Evolutionary conservation across 2,113 vertebrate species (phyloP).

Genomic region (Ariopsis seemanni): DNA sequence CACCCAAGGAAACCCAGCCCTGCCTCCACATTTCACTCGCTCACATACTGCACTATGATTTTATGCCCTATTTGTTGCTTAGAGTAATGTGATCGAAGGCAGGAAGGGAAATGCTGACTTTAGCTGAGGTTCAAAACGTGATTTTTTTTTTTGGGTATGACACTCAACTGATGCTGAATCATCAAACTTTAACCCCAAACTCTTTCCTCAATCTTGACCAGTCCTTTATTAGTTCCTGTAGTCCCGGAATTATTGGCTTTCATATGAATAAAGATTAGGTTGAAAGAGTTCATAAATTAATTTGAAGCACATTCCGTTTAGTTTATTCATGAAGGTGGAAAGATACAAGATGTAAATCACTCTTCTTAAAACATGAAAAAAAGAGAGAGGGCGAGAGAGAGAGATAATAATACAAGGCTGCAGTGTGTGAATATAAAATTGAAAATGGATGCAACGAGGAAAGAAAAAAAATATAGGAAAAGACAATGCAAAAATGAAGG

Average conservation of each 20-base stretch:
- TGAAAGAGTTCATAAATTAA: not conserved
- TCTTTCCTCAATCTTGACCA: not conserved
- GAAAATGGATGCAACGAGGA: not conserved
- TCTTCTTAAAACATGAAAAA: not conserved
- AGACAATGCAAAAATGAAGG: not conserved
- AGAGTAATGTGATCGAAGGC: not conserved
- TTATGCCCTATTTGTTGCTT: not conserved
- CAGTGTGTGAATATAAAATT: not conserved
- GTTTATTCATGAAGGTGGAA: not conserved
- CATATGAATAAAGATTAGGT: not conserved
- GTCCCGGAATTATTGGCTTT: not conserved
- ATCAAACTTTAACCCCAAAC: not conserved
- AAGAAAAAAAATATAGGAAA: constrained; percentile 22
- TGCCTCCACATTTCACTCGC: not conserved
- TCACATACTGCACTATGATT: constrained; percentile 1
- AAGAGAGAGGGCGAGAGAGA: no score
- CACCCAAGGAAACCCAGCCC: constrained; percentile 48
- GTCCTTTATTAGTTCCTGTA: not conserved
- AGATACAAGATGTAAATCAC: not conserved
- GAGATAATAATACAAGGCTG: not conserved
- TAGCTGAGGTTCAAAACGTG: constrained; percentile 2
- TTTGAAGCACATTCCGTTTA: not conserved
- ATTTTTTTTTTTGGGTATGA: not conserved
- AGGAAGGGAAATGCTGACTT: constrained; percentile 15
- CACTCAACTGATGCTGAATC: not conserved